A percentile compares a stretch with the other conserved stretches of the same genome.
Evolutionary conservation across 1,140 invertebrate genomes (phyloP).

Genomic region (Eueides isabella): DNA sequence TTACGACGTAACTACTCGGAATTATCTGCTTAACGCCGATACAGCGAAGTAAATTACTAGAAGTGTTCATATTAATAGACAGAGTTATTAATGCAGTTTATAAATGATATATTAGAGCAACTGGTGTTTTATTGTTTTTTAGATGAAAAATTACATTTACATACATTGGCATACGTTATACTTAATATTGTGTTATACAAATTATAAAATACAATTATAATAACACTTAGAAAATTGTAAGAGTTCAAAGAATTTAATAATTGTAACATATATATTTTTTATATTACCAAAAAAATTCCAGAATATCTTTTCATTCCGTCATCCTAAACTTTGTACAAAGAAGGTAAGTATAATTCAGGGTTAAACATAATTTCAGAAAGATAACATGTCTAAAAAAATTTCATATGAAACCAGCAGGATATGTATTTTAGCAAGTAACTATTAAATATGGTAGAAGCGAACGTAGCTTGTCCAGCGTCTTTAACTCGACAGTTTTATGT

Average conservation of each 20-base stretch:
- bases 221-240: no score
- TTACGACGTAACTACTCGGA: slow-evolving; percentile 57
- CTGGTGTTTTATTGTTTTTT: no score
- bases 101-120: neutral
- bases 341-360: neutral
- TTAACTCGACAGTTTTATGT: slow-evolving; percentile 58
- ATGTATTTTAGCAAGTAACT: slow-evolving; percentile 18
- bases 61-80: neutral
- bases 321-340: neutral
- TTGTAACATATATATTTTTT: neutral
- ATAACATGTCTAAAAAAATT: neutral
- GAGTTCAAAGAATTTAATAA: neutral
- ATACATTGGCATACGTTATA: no score
- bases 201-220: no score
- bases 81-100: neutral
- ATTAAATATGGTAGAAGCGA: slow-evolving; percentile 29
- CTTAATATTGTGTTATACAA: no score
- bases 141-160: no score
- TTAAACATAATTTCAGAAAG: neutral
- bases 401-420: slow-evolving; percentile 4
- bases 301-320: neutral
- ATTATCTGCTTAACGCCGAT: slow-evolving; percentile 64
- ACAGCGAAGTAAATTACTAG: slow-evolving; percentile 30
- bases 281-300: neutral
- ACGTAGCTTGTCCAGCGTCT: slow-evolving; percentile 36